Evolutionary conservation across 1,140 invertebrate species (phyloP), one percentile per base, ranked within the genome.

Genomic region (Drosophila asahinai): DNA sequence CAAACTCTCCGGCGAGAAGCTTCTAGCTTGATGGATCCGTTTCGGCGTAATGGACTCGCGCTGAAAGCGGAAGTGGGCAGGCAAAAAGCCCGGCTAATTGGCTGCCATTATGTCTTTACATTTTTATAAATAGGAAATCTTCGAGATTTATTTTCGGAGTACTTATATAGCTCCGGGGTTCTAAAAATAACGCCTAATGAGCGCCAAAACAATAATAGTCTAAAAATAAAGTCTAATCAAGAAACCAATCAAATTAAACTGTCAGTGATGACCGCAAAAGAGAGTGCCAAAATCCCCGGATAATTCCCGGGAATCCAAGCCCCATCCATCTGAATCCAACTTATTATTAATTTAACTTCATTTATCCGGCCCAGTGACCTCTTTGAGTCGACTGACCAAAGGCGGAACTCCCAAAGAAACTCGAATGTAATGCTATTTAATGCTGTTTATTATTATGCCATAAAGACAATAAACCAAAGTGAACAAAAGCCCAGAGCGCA

Each of bases 361-460:
- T 54, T 59, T 19, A 67, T 55, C 64, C 66, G 80, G 27, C 73
- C 67, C 67, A 83, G 77, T 83, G 80, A 87, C 77, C 83, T 80
- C 60, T 80, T 80, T 68, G 61, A 65, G 65, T 60, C 19, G 51
- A 58, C 19, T 45, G 48, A 17, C 43, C 33, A 48, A 38, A 80
- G 72, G 72, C 83, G 83, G 83, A 87, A 86, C 45, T 52, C 5
- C 38, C 48, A 19, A 38, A 47, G 40, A 81, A 75, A 83, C 66
- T 62, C 43, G 27, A 63, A 54, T 54, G 83, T 87, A 87, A 87
- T 87, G 81, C 19, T 70, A 86, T 84, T 84, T 81, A 84, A 84
- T 66, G 58, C 65, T 81, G 70, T 89, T 77, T 80, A 80, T 74
- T 80, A 73, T 74, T 80, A 70, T 80, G 60, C 61, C 33, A 54